These are phyloP conservation scores for Spea hammondii DNA, from an alignment of 2,797 vertebrate species.

Conservation along the genomic window DNA sequence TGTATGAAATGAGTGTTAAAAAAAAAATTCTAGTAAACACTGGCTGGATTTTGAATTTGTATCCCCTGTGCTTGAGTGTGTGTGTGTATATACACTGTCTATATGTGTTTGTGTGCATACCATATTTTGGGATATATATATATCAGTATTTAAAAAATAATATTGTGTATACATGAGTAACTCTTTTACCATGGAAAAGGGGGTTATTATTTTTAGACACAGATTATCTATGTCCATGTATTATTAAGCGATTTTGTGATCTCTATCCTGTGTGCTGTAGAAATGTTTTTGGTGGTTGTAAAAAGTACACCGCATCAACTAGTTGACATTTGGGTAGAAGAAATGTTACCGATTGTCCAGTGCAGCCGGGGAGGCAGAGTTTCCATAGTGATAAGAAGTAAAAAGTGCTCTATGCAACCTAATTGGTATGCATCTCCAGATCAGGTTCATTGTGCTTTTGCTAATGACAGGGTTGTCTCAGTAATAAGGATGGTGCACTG, in stretches of 20 bases:
- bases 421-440: slow-evolving; percentile 99
- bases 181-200: neutral
- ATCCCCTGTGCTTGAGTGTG: no score
- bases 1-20: slow-evolving; percentile 13
- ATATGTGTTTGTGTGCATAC: no score
- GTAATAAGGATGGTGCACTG: slow-evolving; percentile 88
- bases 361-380: slow-evolving; percentile 72
- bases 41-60: no score
- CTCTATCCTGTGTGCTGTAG: slow-evolving; percentile 56
- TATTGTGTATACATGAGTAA: neutral
- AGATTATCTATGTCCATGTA: slow-evolving; percentile 1
- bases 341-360: slow-evolving; percentile 78
- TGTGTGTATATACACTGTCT: no score
- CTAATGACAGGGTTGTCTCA: slow-evolving; percentile 97
- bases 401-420: slow-evolving; percentile 85
- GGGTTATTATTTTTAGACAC: slow-evolving; percentile 23
- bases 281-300: slow-evolving; percentile 64
- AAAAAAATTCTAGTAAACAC: no score
- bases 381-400: slow-evolving; percentile 94
- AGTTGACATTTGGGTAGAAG: slow-evolving; percentile 78
- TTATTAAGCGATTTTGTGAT: slow-evolving; percentile 11
- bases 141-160: neutral
- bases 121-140: neutral
- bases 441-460: slow-evolving; percentile 95
- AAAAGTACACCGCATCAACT: slow-evolving; percentile 74